Evolutionary conservation across 2,888 invertebrate genomes (phyloP).

Genomic region (Caenorhabditis sp.): DNA sequence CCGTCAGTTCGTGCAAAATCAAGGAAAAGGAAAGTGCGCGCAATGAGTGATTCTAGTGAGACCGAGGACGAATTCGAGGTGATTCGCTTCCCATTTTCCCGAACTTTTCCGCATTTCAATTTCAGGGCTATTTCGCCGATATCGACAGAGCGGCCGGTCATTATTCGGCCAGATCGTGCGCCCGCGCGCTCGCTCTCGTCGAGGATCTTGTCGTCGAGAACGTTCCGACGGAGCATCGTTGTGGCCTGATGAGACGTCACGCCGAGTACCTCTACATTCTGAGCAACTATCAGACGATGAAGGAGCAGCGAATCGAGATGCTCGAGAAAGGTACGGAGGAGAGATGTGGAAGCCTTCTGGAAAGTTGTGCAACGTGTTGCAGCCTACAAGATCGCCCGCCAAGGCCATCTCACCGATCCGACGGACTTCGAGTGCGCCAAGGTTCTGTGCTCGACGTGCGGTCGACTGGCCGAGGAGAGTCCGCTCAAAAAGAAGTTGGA

Average conservation of each 20-base stretch:
- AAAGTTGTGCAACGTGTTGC: not conserved
- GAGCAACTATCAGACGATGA: conserved; percentile 43
- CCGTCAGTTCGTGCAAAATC: too few relatives aligned
- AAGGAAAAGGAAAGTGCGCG: too few relatives aligned
- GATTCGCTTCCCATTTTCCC: not conserved
- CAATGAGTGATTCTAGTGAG: not conserved
- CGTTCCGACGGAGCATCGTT: conserved; percentile 14
- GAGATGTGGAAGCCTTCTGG: not conserved
- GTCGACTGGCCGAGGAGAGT: conserved; percentile 62
- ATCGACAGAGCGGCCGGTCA: conserved; percentile 19
- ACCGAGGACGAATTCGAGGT: not conserved
- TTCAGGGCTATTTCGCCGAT: conserved; percentile 27
- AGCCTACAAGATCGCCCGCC: conserved; percentile 39
- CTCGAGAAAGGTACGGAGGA: conserved; percentile 40
- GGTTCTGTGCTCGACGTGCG: conserved; percentile 55
- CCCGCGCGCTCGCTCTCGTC: conserved; percentile 9
- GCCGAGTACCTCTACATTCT: conserved; percentile 49
- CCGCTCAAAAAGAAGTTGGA: conserved; percentile 52
- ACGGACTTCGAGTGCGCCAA: conserved; percentile 42
- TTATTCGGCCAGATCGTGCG: not conserved
- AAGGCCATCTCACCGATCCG: conserved; percentile 35
- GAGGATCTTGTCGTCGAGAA: conserved; percentile 23
- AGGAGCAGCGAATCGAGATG: conserved; percentile 28
- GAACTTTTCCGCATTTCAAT: too few relatives aligned
- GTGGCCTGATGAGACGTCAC: conserved; percentile 38